Evolutionary conservation across 64 coral and sea anemone species (phyloP), one percentile per base, ranked within the genome.

Genomic region (Montipora cactus): DNA sequence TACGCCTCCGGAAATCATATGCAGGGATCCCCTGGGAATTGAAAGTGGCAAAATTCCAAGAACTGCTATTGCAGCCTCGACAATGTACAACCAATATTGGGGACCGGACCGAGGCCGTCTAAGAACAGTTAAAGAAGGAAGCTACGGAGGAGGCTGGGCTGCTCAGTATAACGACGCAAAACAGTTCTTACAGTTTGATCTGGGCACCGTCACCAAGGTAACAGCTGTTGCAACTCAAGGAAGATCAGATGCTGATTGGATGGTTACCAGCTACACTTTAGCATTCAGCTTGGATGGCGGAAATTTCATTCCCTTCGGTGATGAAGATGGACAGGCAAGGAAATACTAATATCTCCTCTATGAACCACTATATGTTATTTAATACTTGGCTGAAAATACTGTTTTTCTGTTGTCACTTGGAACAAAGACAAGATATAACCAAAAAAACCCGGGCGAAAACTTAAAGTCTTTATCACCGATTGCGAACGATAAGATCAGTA

Each of bases 241-340:
- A 10, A 7, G 48, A 55, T 79, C 48, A 5, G 49, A 79, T 10
- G 48, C 48, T 55, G n/a, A 79, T 18, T 79, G 77, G 77, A 79
- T 79, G 77, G 77, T 79, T 52, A 21, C 77, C 48, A 79, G 77
- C 77, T 79, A 79, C 50, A 79, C 48, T n/a, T 79, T 79, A 46
- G 77, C 77, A 1, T 79, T 55, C 49, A 79, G 77, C 48, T 50
- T 79, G 5, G 77, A 79, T 16, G 77, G 49, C 6, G 77, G 48
- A 7, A 53, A 49, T 23, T 79, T 79, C 4, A 76, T 28, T 3
- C 5, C 74, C 10, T 76, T 45, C 74, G 74, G 74, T 14, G 23
- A 46, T 46, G 77, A 46, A 10, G 50, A 53, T 21, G 77, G 49
- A 5, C 48, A 79, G 77, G 77, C 21, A 11, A 57, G 11, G 11